These are phyloP conservation scores for Indicator maculatus DNA, from an alignment of 2,113 vertebrate species.

Conservation along the genomic window DNA sequence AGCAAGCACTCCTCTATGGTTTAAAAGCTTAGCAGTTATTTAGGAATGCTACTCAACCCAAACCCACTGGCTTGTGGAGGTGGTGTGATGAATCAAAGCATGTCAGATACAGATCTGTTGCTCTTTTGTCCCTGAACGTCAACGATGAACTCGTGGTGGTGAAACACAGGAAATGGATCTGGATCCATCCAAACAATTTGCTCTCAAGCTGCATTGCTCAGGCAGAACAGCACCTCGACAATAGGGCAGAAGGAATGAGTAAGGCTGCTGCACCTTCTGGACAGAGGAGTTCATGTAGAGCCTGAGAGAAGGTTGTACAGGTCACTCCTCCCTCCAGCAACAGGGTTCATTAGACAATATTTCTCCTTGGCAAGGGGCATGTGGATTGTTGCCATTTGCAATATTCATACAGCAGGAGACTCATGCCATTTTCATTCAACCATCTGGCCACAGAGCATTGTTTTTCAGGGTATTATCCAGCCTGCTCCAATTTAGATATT, in stretches of 20 bases:
- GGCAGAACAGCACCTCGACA: background rate
- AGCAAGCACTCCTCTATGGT: background rate
- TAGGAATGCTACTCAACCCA: background rate
- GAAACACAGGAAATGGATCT: background rate
- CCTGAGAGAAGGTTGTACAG: slow-evolving; percentile 31
- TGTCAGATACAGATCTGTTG: background rate
- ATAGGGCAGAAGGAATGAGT: background rate
- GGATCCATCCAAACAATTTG: background rate
- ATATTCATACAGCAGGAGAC: slow-evolving; percentile 54
- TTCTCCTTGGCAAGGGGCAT: slow-evolving; percentile 54
- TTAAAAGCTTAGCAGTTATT: background rate
- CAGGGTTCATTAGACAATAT: slow-evolving; percentile 53
- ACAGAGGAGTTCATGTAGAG: slow-evolving; percentile 25
- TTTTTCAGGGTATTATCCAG: slow-evolving; percentile 58
- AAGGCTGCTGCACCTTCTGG: slow-evolving; percentile 54
- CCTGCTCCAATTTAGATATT: slow-evolving; percentile 57
- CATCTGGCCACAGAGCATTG: slow-evolving; percentile 62
- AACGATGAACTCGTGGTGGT: background rate
- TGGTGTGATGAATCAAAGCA: background rate
- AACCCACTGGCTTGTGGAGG: background rate
- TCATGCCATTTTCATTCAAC: slow-evolving; percentile 64
- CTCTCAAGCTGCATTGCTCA: background rate
- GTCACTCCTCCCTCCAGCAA: slow-evolving; percentile 55
- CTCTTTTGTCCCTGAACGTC: background rate
- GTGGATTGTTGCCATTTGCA: slow-evolving; percentile 44